These are phyloP conservation scores for Bacillus rossius DNA, from an alignment of 1,140 invertebrate species.

Conservation along the genomic window DNA sequence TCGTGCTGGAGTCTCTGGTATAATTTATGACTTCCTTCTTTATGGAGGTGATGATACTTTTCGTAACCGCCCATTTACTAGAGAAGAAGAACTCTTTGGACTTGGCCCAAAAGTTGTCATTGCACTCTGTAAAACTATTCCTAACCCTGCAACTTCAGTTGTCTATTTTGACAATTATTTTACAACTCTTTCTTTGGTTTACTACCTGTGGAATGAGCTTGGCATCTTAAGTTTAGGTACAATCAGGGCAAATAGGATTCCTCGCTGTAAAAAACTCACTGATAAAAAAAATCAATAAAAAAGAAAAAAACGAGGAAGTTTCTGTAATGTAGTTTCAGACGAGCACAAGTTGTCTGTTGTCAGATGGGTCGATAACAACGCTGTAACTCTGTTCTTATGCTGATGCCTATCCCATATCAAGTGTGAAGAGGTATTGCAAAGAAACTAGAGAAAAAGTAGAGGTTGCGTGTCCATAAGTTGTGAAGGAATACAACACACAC, in stretches of 20 bases:
- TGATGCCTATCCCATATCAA: conserved; percentile 29
- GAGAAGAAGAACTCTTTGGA: background rate
- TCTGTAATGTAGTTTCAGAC: conserved; percentile 18
- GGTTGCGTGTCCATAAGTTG: conserved; percentile 37
- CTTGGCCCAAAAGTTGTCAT: conserved; percentile 1
- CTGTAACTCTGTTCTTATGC: conserved; percentile 38
- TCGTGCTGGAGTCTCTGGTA: conserved; percentile 15
- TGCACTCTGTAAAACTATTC: background rate
- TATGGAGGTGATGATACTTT: conserved; percentile 16
- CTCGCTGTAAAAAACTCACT: too few relatives aligned
- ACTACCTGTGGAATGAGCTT: background rate
- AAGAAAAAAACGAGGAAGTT: conserved; percentile 35
- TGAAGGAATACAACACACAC: conserved; percentile 40
- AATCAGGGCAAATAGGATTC: background rate
- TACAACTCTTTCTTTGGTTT: background rate
- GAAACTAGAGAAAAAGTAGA: conserved; percentile 29
- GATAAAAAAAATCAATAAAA: too few relatives aligned
- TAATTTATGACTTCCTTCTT: conserved; percentile 25
- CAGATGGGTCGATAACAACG: conserved; percentile 43
- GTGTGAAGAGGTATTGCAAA: conserved; percentile 32
- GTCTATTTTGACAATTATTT: conserved; percentile 10
- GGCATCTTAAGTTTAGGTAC: background rate
- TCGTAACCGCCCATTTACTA: background rate
- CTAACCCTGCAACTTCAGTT: background rate
- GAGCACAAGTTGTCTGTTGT: conserved; percentile 28